Base-by-base conservation (phyloP, 1,140 invertebrate genomes). In the Glossosoma conforme region DNA sequence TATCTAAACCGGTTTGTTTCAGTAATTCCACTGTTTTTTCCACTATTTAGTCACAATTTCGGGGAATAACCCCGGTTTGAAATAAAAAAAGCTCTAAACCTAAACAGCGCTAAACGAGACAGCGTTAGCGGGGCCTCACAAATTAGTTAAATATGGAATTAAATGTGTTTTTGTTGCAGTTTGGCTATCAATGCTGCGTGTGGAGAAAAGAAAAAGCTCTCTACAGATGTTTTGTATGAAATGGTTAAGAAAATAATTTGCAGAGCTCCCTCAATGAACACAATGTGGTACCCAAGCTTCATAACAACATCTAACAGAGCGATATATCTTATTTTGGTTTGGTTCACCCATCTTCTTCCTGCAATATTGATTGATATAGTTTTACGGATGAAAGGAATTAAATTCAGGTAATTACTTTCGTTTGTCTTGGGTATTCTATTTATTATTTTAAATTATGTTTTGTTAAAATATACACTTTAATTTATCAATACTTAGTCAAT, bases 101-200 rank as follows among this genome's bases (percentile, higher is more conserved):
- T n/a, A n/a, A n/a, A n/a, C n/a, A n/a, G n/a, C n/a, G n/a, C n/a
- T n/a, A n/a, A n/a, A n/a, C n/a, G n/a, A n/a, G n/a, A n/a, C n/a
- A n/a, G n/a, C n/a, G n/a, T n/a, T n/a, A n/a, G n/a, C n/a, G n/a
- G n/a, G n/a, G n/a, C n/a, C n/a, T n/a, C n/a, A n/a, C n/a, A n/a
- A n/a, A n/a, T n/a, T n/a, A n/a, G n/a, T n/a, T 28, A n/a, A 28
- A 28, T 28, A n/a, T 13, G 10, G 3, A 3, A 13, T 15, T 36
- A n/a, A 36, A 9, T 36, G 18, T 36, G 14, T n/a, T 42, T 22
- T 42, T 42, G 15, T 42, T 42, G 15, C 40, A 42, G 40, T 42
- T 15, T 42, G 11, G 18, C 8, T 2, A 42, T 42, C 13, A 21
- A 42, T 1, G 20, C 40, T 2, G 40, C 40, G 15, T n/a, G 21